Evolutionary conservation across 2,888 invertebrate genomes (phyloP), one percentile per base, ranked within the genome.

Genomic region (Apamea crenata): DNA sequence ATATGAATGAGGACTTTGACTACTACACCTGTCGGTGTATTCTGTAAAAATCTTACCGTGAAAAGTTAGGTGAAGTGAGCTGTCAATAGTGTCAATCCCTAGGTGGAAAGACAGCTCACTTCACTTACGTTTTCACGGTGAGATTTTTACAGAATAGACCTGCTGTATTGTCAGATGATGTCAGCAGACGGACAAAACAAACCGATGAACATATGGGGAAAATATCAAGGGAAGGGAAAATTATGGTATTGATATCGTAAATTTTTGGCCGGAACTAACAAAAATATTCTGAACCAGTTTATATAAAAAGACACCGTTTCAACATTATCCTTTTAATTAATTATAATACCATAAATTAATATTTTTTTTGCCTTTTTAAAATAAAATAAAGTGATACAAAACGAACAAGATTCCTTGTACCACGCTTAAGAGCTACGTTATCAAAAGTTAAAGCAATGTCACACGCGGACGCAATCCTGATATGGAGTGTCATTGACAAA

Each of bases 381-480:
- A 53, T 53, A 36, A 72, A 85, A 80, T 59, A 65, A 80, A 75
- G 18, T 14, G 65, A 67, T 36, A 75, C 66, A 80, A 82, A 85
- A 74, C 66, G 50, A 73, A 73, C 72, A 77, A 74, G 73, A 82
- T 72, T 56, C 32, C 32, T 77, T 68, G n/a, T 72, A 61, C 4
- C 74, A 72, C 50, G 18, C 67, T 63, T 25, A 10, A 56, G 82
- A 75, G 71, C 44, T 6, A 29, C 66, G 71, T 89, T 89, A 89
- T 88, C 87, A 78, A 78, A 86, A 83, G 84, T 84, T 88, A 87
- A 77, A 79, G 68, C 87, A 89, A 89, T 87, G 89, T 89, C 89
- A 89, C 47, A 36, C 53, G 74, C 77, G 74, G 63, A 61, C 82
- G 40, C 65, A 68, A 73, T 81, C 65, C 59, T 36, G 82, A 76